Base-by-base conservation (phyloP, 1,140 invertebrate genomes). In the Drosophila setifemur region DNA sequence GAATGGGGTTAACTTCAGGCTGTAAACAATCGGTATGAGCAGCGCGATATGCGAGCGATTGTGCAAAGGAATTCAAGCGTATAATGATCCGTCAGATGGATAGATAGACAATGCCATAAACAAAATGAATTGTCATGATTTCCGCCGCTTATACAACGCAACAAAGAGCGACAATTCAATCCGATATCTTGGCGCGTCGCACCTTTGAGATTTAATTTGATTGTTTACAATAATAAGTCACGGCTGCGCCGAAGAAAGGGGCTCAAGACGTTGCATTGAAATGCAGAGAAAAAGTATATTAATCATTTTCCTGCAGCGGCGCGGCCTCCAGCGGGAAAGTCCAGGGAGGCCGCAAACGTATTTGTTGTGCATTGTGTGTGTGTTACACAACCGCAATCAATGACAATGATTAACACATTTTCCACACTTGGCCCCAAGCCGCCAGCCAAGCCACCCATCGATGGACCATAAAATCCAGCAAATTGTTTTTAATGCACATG, bases 91-190 rank as follows among this genome's bases (percentile, higher is more conserved):
- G 67, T 69, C 66, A 45, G 43, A 55, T 43, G 64, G 40, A 68
- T 45, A 60, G 40, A 57, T 35, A 77, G 76, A 77, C 77, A 82
- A 85, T 72, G 63, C 77, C 73, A 83, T 82, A 85, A 73, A 73
- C 55, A 50, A 70, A 85, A 73, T 64, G 58, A 72, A 85, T 78
- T 82, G 78, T 73, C 79, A 78, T 78, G 61, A 82, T 85, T 82
- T 82, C 73, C 78, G 78, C 69, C 74, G 69, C 69, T 61, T 68
- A 68, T 45, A 73, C 57, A 73, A 82, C 49, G 42, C 61, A 73
- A 79, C 45, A 73, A 49, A 67, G 52, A 54, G 54, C 44, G 47
- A 71, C 50, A 68, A 69, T 45, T 69, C 66, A 69, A 69, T 79
- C 64, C 48, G 63, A 47, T 63, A 64, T 63, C 42, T 64, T 64